phyloP scores from a whole-genome alignment of 2,888 invertebrate species.

The Salticus scenicus region DNA sequence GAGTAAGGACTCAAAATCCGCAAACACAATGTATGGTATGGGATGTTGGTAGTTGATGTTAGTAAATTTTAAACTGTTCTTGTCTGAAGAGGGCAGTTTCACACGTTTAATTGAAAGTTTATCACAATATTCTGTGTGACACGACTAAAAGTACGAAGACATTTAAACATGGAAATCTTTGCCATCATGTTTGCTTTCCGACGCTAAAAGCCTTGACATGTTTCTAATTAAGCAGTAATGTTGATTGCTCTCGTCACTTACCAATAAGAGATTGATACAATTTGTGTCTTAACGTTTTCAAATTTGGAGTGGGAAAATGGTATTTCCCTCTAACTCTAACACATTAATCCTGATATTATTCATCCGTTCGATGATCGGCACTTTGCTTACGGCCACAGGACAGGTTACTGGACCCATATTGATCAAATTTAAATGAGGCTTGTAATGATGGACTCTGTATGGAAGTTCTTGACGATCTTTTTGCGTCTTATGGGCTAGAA shows the following conservation, averaged over 20 bases:
- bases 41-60: neutral
- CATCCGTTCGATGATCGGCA: neutral
- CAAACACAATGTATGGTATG: neutral
- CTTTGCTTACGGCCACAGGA: neutral
- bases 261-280: neutral
- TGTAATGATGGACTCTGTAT: no score
- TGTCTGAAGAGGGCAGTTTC: neutral
- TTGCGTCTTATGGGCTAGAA: no score
- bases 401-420: no score
- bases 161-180: neutral
- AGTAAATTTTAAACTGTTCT: neutral
- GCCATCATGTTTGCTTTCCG: neutral
- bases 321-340: no score
- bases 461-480: neutral
- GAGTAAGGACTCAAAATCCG: neutral
- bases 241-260: neutral
- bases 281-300: neutral
- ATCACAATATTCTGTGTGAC: neutral
- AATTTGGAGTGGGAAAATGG: neutral
- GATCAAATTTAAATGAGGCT: no score
- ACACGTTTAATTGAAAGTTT: no score
- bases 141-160: neutral
- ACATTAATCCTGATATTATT: slow-evolving; percentile 13
- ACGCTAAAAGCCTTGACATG: no score
- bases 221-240: no score